A percentile compares a stretch with the other conserved stretches of the same genome.
phyloP scores from a whole-genome alignment of 2,797 vertebrate genomes.

The Rhinella marina region DNA sequence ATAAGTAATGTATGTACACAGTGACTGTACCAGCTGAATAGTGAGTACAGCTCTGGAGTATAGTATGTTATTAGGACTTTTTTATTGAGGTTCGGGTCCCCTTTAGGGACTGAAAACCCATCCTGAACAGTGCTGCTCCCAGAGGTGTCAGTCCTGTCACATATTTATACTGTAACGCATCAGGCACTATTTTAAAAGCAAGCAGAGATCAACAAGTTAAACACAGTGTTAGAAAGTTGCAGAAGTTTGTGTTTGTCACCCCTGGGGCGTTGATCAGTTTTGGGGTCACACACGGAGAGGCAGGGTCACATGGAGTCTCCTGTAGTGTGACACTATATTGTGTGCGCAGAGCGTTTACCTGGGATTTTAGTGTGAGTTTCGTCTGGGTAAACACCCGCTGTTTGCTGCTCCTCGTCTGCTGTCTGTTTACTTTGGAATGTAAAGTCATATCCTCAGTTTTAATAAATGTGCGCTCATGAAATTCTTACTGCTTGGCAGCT shows the following conservation, averaged over 20 bases:
- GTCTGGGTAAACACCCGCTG: slow-evolving; percentile 8
- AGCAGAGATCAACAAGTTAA: neutral
- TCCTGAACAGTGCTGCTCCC: too few species aligned
- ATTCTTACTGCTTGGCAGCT: neutral
- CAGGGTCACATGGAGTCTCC: neutral
- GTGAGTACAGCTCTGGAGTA: too few species aligned
- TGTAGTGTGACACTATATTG: too few species aligned
- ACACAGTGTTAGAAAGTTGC: neutral
- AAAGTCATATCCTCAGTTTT: neutral
- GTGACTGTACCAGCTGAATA: too few species aligned
- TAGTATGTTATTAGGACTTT: too few species aligned
- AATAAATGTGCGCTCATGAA: neutral
- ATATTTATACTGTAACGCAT: too few species aligned
- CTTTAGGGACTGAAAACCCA: too few species aligned
- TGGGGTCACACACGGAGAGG: neutral
- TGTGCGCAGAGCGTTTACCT: neutral
- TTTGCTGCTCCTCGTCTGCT: neutral
- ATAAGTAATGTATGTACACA: too few species aligned
- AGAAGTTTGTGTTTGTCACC: neutral
- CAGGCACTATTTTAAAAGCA: neutral
- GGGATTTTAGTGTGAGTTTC: neutral
- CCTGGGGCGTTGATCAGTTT: neutral
- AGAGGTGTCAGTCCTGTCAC: too few species aligned
- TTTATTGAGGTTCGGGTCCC: too few species aligned
- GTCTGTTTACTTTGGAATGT: slow-evolving; percentile 14